Evolutionary conservation across 2,113 vertebrate species (phyloP), one percentile per base, ranked within the genome.

Genomic region (Ailuropoda melanoleuca): DNA sequence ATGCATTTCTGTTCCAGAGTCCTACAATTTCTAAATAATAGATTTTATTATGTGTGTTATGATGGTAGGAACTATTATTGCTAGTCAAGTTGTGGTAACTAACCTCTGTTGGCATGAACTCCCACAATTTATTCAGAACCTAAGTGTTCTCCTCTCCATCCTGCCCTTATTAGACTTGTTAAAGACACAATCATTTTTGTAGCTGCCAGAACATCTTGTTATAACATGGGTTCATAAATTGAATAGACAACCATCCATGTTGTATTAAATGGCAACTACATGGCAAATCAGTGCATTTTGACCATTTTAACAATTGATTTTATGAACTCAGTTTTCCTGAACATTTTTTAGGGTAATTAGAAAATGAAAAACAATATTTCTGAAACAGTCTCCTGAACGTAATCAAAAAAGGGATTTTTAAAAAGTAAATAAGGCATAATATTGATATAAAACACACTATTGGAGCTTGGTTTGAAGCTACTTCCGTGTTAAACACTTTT

Each of bases 1-100:
- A 83, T 70, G 7, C 92, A 31, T 96, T 93, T 95, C 86, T 96
- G 43, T 92, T 97, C 83, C 92, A 77, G 53, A 75, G 31, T 92
- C n/a, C 60, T 90, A 96, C 80, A 78, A 66, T 96, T 93, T 96
- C 39, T 21, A 88, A 85, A 21, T 81, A 82, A 50, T 88, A 48
- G 50, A 89, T 96, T 97, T 96, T 93, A 56, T 78, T 92, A 14
- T 60, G 15, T 58, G 9, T 96, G 62, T 62, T 84, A 37, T 8
- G 62, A 50, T 74, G 77, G 62, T 74, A 62, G 93, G 77, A 84
- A 85, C 64, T 81, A 31, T 91, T 75, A 26, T 81, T 92, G 37
- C 72, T 62, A 29, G 58, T 86, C 29, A 23, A 97, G 14, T 46
- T 74, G 74, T 93, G 53, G 18, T 89, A 70, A 90, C 50, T 60